Evolutionary conservation across 2,113 vertebrate genomes (phyloP), one percentile per base, ranked within the genome.

Genomic region (Corythoichthys intestinalis): DNA sequence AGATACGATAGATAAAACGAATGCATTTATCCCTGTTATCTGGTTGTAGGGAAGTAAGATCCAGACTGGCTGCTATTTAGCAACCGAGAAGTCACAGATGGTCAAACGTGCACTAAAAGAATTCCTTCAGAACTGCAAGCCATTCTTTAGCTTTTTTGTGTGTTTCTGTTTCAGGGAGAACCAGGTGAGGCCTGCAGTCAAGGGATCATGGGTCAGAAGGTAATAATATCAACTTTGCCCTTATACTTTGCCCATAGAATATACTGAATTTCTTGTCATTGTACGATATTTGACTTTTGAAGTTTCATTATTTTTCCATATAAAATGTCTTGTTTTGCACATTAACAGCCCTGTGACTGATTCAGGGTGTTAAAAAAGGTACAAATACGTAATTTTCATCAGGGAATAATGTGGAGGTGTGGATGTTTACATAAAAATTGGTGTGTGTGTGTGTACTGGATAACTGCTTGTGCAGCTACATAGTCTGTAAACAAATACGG

Each of bases 181-280:
- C 81, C 87, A 76, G 93, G 93, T 73, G 88, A 90, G 13, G 73
- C 78, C 0, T 92, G 93, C n/a, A 69, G 38, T 73, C 58, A 83
- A 70, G 92, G 91, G 78, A 81, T 80, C 73, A 83, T 87, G 59
- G 94, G 93, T 0, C 86, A 89, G 68, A 94, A 95, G 91, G 91
- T 94, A 91, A 73, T 13, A 34, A 41, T 6, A 13, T 28, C 28
- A 28, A 46, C 9, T 28, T 47, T 62, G 9, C 37, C 14, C 10
- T 34, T 12, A 28, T 56, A 56, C 20, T 4, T 12, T 56, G 14
- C 17, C 2, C 20, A 56, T 34, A 34, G 20, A 53, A 6, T 53
- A 53, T 44, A 4, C 41, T 7, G 41, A 44, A 7, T 41, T 44
- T 8, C 1, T 44, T 44, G 6, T 44, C 41, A 2, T 4, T 44